Conservation (phyloP, 92 coral and sea anemone species). For the Anthopleura xanthogrammica region DNA sequence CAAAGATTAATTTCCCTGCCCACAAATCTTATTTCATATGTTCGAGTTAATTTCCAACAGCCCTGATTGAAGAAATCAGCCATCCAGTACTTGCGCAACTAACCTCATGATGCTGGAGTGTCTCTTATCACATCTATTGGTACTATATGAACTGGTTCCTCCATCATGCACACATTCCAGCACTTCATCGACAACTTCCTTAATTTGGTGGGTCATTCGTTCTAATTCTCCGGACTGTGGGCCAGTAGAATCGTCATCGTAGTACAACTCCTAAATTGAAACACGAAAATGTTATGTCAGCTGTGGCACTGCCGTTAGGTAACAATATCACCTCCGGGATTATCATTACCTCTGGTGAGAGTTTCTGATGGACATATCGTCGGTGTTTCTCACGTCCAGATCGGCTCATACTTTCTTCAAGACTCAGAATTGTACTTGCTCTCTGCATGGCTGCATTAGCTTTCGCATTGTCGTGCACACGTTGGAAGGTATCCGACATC, state of each 20-base stretch:
- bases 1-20: no score
- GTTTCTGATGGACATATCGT: constrained; percentile 47
- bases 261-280: constrained; percentile 75
- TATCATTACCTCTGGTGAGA: constrained; percentile 82
- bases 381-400: constrained; percentile 63
- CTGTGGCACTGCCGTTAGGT: neutral
- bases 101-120: constrained; percentile 13
- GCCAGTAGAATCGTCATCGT: constrained; percentile 90
- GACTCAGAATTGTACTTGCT: constrained; percentile 75
- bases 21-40: no score
- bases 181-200: constrained; percentile 88
- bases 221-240: constrained; percentile 79
- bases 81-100: neutral
- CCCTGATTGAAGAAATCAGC: neutral
- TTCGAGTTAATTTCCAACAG: no score
- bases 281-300: neutral
- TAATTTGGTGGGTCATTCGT: constrained; percentile 90
- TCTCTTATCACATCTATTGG: constrained; percentile 8
- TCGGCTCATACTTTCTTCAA: constrained; percentile 84
- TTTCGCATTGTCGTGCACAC: constrained; percentile 96
- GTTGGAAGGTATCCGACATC: constrained; percentile 99
- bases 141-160: neutral
- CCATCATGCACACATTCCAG: constrained; percentile 57
- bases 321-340: neutral
- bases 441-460: constrained; percentile 98